Percentiles rank a stretch among this genome's conserved stretches.
phyloP scores from a whole-genome alignment of 1,140 invertebrate species.

The Trissolcus basalis region DNA sequence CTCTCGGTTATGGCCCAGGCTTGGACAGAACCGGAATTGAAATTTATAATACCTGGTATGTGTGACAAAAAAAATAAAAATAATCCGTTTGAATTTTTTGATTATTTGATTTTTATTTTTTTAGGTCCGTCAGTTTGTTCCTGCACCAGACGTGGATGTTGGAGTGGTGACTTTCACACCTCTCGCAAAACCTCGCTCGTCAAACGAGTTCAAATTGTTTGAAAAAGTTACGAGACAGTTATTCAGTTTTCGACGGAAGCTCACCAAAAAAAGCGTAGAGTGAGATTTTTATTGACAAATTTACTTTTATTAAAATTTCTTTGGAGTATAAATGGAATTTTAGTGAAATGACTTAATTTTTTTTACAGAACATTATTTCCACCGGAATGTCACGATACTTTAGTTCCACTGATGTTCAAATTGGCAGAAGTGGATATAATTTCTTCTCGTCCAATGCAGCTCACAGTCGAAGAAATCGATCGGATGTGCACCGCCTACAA shows the following conservation, averaged over 20 bases:
- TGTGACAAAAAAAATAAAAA: neutral
- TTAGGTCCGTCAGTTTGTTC: conserved; percentile 89
- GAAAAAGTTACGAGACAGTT: conserved; percentile 93
- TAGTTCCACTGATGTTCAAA: conserved; percentile 83
- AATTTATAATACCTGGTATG: conserved; percentile 91
- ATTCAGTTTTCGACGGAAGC: conserved; percentile 93
- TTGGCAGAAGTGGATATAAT: conserved; percentile 84
- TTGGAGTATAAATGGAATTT: too few relatives aligned
- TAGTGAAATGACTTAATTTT: conserved; percentile 8
- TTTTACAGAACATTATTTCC: conserved; percentile 86
- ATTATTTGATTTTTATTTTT: conserved; percentile 36
- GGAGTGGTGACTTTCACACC: conserved; percentile 94
- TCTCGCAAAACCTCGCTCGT: conserved; percentile 81
- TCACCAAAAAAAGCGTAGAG: conserved; percentile 82
- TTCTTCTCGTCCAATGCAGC: conserved; percentile 79
- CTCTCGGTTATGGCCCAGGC: conserved; percentile 96
- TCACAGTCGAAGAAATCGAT: conserved; percentile 87
- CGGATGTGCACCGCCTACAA: conserved; percentile 86
- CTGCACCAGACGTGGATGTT: conserved; percentile 96
- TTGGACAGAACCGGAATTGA: conserved; percentile 88
- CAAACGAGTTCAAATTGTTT: conserved; percentile 88
- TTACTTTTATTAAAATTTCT: conserved; percentile 6
- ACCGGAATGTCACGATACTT: conserved; percentile 79
- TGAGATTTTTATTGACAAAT: conserved; percentile 63
- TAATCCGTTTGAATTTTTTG: neutral